A percentile compares a stretch with the other conserved stretches of the same genome.
These are phyloP conservation scores for Pygoscelis antarcticus DNA, from an alignment of 2,113 vertebrate genomes.

Conservation along the genomic window DNA sequence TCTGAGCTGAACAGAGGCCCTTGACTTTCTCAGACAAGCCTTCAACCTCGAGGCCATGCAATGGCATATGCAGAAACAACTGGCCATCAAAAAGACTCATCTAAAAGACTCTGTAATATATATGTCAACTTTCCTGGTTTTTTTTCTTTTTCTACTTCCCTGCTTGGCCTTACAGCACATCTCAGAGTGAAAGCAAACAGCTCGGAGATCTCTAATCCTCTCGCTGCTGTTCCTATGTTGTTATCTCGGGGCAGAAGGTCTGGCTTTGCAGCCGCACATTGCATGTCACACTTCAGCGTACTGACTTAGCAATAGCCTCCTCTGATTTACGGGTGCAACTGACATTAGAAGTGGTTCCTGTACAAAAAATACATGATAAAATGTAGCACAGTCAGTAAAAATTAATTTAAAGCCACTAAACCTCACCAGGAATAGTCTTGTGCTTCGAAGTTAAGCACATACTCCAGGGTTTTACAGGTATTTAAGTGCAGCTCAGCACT, in stretches of 20 bases:
- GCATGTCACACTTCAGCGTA: not conserved
- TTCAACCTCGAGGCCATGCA: not conserved
- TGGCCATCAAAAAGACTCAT: not conserved
- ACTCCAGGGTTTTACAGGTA: not conserved
- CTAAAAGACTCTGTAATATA: not conserved
- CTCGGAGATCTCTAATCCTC: not conserved
- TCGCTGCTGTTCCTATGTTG: rapidly evolving
- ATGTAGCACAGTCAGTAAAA: not conserved
- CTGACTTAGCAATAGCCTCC: not conserved
- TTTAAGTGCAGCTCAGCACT: not conserved
- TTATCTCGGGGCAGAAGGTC: slow-evolving; percentile 1
- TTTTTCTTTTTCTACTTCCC: not conserved
- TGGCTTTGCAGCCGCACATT: not conserved
- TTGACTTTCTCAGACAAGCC: not conserved
- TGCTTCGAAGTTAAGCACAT: not conserved
- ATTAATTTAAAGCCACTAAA: not conserved
- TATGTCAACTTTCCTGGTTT: not conserved
- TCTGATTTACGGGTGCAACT: not conserved
- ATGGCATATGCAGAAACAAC: not conserved
- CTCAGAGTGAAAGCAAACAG: not conserved
- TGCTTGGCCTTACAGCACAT: not conserved
- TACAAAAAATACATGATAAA: not conserved
- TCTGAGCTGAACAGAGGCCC: not conserved
- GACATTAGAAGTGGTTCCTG: not conserved
- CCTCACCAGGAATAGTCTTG: not conserved